phyloP scores from a whole-genome alignment of 2,888 invertebrate genomes.

The Tanypteryx hageni region DNA sequence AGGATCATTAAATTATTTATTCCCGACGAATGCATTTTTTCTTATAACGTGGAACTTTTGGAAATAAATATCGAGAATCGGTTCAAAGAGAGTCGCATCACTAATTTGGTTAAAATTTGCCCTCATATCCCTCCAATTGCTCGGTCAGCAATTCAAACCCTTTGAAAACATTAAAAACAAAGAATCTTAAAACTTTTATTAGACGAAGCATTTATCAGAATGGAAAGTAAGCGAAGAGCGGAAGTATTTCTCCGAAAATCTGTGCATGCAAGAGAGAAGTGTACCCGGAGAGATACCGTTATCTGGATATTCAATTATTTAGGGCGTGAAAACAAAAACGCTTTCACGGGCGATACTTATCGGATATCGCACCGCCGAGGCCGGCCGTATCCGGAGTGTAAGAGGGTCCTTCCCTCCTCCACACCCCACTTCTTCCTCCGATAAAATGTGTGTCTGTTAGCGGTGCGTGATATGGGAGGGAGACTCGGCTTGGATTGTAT shows the following conservation, averaged over 20 bases:
- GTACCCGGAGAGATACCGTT: background rate
- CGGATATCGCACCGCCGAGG: background rate
- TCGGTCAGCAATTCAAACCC: background rate
- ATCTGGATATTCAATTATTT: constrained; percentile 18
- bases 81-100: too few species aligned
- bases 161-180: background rate
- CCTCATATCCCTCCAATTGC: too few species aligned
- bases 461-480: constrained; percentile 4
- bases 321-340: constrained; percentile 28
- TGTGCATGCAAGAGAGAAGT: background rate
- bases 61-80: too few species aligned
- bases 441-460: background rate
- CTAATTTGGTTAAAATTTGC: too few species aligned
- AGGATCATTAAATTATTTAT: too few species aligned
- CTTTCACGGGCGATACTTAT: background rate
- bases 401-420: background rate
- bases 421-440: background rate
- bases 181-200: background rate
- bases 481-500: background rate
- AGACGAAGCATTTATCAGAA: background rate
- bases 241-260: background rate
- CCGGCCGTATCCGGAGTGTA: background rate
- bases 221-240: background rate
- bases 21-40: too few species aligned
- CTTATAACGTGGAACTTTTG: too few species aligned